Percentiles rank a stretch among this genome's conserved stretches.
Conservation (phyloP, 2,113 vertebrate genomes). For the Bufo gargarizans region DNA sequence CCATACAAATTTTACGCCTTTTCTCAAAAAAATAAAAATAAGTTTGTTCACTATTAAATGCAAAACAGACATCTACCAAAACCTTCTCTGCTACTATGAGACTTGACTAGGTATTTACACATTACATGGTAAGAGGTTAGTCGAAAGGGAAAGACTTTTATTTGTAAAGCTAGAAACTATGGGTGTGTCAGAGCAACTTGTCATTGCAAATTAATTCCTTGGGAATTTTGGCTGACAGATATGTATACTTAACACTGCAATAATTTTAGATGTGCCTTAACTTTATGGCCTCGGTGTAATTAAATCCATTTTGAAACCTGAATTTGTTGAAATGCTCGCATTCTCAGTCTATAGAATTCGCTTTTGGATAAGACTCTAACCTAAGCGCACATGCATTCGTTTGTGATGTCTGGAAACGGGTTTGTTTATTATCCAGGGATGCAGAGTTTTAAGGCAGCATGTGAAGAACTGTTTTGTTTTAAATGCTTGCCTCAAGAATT, state of each 20-base stretch:
- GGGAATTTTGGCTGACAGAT: constrained; percentile 46
- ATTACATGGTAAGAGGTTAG: constrained; percentile 5
- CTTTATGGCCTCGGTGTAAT: constrained; percentile 36
- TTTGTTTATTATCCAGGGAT: constrained; percentile 48
- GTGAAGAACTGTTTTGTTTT: constrained; percentile 50
- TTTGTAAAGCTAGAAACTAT: constrained; percentile 21
- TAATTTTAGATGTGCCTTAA: constrained; percentile 48
- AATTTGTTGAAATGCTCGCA: constrained; percentile 40
- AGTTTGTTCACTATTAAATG: constrained; percentile 6
- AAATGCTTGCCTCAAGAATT: constrained; percentile 53
- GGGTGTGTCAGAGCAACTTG: constrained; percentile 37
- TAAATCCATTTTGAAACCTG: constrained; percentile 51
- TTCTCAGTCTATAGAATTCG: constrained; percentile 38
- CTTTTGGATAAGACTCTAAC: background rate
- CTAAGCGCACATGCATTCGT: constrained; percentile 15
- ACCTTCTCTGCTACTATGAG: constrained; percentile 2
- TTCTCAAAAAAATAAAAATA: too few species aligned
- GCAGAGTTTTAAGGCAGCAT: constrained; percentile 18
- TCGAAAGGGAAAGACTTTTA: constrained; percentile 16
- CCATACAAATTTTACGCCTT: too few species aligned
- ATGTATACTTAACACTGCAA: constrained; percentile 39
- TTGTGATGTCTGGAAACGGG: constrained; percentile 27
- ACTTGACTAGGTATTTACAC: constrained; percentile 1
- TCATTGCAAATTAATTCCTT: constrained; percentile 39
- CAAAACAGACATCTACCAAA: constrained; percentile 12